Base-by-base conservation (phyloP, 1,140 invertebrate species). In the Rhagoletis zephyria region DNA sequence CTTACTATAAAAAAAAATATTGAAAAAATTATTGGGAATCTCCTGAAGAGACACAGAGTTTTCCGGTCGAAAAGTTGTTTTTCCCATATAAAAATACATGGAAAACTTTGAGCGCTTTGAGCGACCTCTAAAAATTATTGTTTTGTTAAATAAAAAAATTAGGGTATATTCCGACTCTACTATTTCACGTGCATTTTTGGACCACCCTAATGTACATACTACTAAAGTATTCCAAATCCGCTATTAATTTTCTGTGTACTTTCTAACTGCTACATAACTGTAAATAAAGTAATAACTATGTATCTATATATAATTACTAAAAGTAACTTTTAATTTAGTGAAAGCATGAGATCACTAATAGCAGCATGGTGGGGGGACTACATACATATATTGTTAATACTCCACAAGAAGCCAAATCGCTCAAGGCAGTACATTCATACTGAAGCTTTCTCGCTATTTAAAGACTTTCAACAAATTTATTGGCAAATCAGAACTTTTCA, bases 301-400 rank as follows among this genome's bases (percentile, higher is more conserved):
- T 30, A 30, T 30, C 30, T 30, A 30, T 30, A 30, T 30, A 74
- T 74, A 81, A 81, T 81, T 59, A 81, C 9, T 7, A n/a, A 74
- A 45, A 81, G 74, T n/a, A 19, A n/a, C 48, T 56, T n/a, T 0
- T 19, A 56, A 56, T 56, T 81, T 30, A 81, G 74, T 81, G 74
- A 81, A 81, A 81, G 74, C 74, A 81, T 19, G 16, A 63, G 56
- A 81, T 81, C 74, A 19, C 48, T 56, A 81, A 81, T 56, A 51
- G 16, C 45, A n/a, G 67, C 42, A 2, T 9, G 19, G 7, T 42
- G 9, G n/a, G 4, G 3, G 40, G 30, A 4, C 0, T 30, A 30
- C 30, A 30, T 30, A 30, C 30, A 30, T 30, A 14, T 30, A 40
- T 40, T 67, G 19, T 6, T 67, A 67, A 67, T 30, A 7, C 9